Conservation (phyloP, 2,888 invertebrate species). For the Proisotoma minuta region DNA sequence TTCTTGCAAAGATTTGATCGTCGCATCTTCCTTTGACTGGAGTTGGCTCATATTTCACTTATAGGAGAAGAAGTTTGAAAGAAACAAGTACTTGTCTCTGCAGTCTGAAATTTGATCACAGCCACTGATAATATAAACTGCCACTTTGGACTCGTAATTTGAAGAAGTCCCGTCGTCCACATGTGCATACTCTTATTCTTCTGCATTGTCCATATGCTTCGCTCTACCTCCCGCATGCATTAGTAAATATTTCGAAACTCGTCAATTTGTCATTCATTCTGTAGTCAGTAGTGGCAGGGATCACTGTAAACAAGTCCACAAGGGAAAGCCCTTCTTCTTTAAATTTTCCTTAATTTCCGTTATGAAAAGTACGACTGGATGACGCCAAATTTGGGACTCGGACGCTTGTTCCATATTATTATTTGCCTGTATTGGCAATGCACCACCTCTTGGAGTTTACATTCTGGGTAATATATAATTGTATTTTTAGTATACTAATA, state of each 20-base stretch:
- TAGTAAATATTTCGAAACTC: not conserved
- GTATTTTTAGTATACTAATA: not conserved
- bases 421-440: conserved; percentile 6
- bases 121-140: conserved; percentile 23
- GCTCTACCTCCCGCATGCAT: not conserved
- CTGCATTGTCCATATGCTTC: not conserved
- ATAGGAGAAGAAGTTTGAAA: no score
- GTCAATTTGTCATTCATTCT: no score
- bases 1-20: no score
- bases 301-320: no score
- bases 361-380: no score
- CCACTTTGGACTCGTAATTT: conserved; percentile 6
- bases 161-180: conserved; percentile 13
- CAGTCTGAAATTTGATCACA: conserved; percentile 31
- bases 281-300: no score
- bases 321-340: no score
- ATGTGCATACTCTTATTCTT: not conserved
- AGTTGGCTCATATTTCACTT: no score
- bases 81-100: not conserved
- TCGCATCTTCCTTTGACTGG: no score
- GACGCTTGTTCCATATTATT: not conserved
- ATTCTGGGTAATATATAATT: conserved; percentile 21
- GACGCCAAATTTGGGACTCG: no score
- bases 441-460: conserved; percentile 12
- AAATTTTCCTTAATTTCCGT: no score